Conservation (phyloP, 2,797 vertebrate species). For the Chelonia mydas region DNA sequence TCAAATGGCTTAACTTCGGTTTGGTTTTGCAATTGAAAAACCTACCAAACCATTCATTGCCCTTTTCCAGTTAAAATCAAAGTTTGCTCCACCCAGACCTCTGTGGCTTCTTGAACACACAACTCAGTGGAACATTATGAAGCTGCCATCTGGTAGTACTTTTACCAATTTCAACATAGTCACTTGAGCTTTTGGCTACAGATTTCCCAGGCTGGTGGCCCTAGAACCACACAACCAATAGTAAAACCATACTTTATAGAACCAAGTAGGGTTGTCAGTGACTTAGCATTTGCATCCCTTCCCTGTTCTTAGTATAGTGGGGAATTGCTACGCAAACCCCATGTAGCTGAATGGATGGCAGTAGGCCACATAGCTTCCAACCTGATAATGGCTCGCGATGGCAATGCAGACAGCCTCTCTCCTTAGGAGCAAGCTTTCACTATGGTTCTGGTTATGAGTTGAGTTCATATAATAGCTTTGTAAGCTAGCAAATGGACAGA, state of each 20-base stretch:
- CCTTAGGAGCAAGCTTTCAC: fast-evolving
- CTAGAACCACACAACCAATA: background rate
- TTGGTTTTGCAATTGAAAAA: background rate
- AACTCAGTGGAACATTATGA: background rate
- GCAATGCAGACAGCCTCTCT: background rate
- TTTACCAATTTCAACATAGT: background rate
- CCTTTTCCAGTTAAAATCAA: background rate
- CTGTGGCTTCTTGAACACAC: background rate
- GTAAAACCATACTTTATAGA: background rate
- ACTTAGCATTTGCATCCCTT: background rate
- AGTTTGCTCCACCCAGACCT: background rate
- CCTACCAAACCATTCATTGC: background rate
- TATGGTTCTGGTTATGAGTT: background rate
- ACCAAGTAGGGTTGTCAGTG: background rate
- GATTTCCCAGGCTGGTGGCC: background rate
- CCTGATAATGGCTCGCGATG: background rate
- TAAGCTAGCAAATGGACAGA: background rate
- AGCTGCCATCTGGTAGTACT: background rate
- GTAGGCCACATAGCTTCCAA: background rate
- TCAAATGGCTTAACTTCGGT: background rate
- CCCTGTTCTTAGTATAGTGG: background rate
- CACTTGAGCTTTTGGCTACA: background rate
- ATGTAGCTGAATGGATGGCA: background rate
- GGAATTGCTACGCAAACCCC: background rate
- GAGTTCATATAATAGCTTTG: background rate